Evolutionary conservation across 2,113 vertebrate genomes (phyloP), one percentile per base, ranked within the genome.

Genomic region (Puntigrus tetrazona): DNA sequence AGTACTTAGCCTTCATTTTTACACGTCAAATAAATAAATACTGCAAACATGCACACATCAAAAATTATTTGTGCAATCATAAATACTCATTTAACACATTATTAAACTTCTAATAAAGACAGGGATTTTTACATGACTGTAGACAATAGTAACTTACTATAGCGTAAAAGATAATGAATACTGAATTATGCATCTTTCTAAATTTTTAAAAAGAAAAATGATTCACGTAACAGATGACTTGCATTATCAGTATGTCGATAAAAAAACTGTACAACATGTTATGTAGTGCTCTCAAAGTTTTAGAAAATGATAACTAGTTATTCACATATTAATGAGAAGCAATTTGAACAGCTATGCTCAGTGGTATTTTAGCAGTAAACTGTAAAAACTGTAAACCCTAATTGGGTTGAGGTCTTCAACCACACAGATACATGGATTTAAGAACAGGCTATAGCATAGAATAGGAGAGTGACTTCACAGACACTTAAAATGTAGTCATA

Each of bases 31-130:
- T 78, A 59, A 41, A 55, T 31, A 67, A 76, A 61, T 27, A 57
- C 10, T 50, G 78, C 70, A 74, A 81, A 81, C 25, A 65, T 57
- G 69, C 76, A 84, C 61, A 73, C 70, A n/a, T 69, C 29, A 47
- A 27, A 73, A 18, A 70, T 70, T 5, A 63, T 14, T 29, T 73
- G 57, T 78, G 59, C 70, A 76, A 84, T 50, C 50, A 55, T 2
- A 36, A 69, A 59, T 69, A 77, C 36, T 82, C 36, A 50, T n/a
- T 61, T 38, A 31, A 82, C 38, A 55, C 36, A 45, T 20, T 47
- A 52, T 38, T 22, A 5, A 22, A 69, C 31, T 61, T 8, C 13
- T 3, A 70, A 31, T 38, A 34, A 57, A 82, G 20, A 67, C 13
- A 31, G 29, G 6, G 7, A 65, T 65, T 65, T 6, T 3, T 31